A percentile compares a stretch with the other conserved stretches of the same genome.
phyloP scores from a whole-genome alignment of 2,888 invertebrate species.

The Salticus scenicus region DNA sequence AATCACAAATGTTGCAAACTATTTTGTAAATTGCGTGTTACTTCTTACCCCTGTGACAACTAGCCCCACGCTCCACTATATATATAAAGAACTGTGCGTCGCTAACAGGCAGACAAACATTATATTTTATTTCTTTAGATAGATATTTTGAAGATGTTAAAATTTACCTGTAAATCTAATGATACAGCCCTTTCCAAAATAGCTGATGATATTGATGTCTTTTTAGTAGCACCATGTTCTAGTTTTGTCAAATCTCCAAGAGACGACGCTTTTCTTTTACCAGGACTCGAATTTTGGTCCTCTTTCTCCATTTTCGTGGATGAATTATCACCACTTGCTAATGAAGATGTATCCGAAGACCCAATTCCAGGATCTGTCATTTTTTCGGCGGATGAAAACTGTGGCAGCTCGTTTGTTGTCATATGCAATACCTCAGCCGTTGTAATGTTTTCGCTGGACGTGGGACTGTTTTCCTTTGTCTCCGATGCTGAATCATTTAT shows the following conservation, averaged over 20 bases:
- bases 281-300: slow-evolving; percentile 33
- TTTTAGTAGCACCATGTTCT: slow-evolving; percentile 74
- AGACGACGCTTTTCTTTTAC: slow-evolving; percentile 83
- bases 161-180: slow-evolving; percentile 80
- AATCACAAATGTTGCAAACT: no score
- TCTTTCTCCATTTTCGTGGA: neutral
- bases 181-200: slow-evolving; percentile 85
- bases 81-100: no score
- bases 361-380: slow-evolving; percentile 85
- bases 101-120: no score
- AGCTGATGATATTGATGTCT: slow-evolving; percentile 72
- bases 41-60: no score
- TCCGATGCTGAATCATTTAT: neutral
- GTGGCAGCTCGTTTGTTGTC: slow-evolving; percentile 26
- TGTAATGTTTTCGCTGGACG: neutral
- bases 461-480: neutral
- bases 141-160: no score
- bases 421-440: neutral
- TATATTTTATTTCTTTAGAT: no score
- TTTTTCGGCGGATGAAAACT: slow-evolving; percentile 79
- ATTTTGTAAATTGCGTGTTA: no score
- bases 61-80: no score
- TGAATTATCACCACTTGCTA: neutral
- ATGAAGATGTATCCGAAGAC: slow-evolving; percentile 75
- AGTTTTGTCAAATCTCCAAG: slow-evolving; percentile 86